Evolutionary conservation across 2,888 invertebrate species (phyloP), one percentile per base, ranked within the genome.

Genomic region (Liopterus haemorrhoidalis): DNA sequence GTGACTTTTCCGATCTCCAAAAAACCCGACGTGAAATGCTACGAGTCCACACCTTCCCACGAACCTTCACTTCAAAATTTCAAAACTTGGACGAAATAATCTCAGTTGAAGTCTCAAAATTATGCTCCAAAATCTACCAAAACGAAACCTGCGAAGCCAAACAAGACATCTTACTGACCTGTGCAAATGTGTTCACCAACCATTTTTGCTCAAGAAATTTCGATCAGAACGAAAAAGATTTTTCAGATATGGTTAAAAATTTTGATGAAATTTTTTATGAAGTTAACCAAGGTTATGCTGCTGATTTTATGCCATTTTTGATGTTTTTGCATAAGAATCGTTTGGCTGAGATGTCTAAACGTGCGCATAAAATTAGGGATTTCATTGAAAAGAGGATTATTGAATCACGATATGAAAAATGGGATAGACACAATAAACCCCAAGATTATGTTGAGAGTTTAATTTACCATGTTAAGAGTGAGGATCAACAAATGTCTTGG

Each of bases 241-340:
- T 79, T 60, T 52, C 55, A 2, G 58, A 65, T 18, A 71, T 78
- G 63, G 63, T 79, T 1, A 57, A 65, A 15, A 72, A 74, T 53
- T 81, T 78, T 56, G 81, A 81, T 57, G 71, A 71, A 25, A 72
- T 82, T 32, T 82, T 82, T 61, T 78, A 72, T 63, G 80, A 81
- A 58, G 77, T 82, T 5, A 81, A 81, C 60, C 78, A 79, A 60
- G 80, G 80, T 1, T 79, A 79, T 59, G 75, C 77, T 0, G 76
- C 78, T 0, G 81, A 82, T 57, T 81, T 81, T 51, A 62, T 81
- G 36, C 81, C 81, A 0, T 74, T 75, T 56, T 56, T 81, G n/a
- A 62, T 74, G 58, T 75, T 75, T 0, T 61, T 79, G 2, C 75
- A 76, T 51, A 56, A 59, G 5, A 59, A 66, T 2, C 74, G 76